Conservation (phyloP, 2,797 vertebrate species). For the Sebastes jordani region DNA sequence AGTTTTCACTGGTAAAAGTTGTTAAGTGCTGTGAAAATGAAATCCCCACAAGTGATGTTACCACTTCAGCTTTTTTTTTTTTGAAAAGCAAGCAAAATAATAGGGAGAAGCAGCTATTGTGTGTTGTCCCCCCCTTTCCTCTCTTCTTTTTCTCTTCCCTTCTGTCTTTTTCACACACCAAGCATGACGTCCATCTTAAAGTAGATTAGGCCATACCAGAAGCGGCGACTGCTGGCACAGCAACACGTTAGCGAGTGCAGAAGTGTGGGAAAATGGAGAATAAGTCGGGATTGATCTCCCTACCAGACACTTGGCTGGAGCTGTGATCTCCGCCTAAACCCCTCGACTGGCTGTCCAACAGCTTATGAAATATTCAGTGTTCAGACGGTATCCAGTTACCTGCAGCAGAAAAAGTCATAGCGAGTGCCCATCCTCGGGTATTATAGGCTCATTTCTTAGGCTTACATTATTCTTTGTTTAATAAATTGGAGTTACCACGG, state of each 20-base stretch:
- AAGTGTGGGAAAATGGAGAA: conserved; percentile 56
- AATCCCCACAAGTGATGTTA: conserved; percentile 28
- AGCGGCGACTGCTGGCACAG: conserved; percentile 37
- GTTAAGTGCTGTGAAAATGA: conserved; percentile 42
- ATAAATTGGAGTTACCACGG: conserved; percentile 16
- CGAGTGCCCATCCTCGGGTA: neutral
- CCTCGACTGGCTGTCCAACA: conserved; percentile 35
- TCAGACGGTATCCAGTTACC: conserved; percentile 39
- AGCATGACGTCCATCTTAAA: conserved; percentile 29
- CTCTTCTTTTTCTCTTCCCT: neutral
- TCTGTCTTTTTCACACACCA: conserved; percentile 9
- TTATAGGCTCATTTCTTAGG: conserved; percentile 1
- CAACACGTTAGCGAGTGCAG: conserved; percentile 22
- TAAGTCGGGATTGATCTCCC: conserved; percentile 55
- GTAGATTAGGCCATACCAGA: conserved; percentile 29
- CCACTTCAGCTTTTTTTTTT: conserved; percentile 26
- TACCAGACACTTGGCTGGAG: conserved; percentile 53
- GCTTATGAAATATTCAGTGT: conserved; percentile 61
- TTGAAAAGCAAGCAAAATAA: conserved; percentile 21
- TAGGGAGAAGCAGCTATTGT: conserved; percentile 4
- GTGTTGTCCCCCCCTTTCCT: neutral
- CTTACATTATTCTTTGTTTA: conserved; percentile 24
- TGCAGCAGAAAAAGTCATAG: conserved; percentile 15
- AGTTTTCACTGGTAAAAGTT: neutral
- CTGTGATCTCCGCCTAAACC: conserved; percentile 52